A percentile compares a stretch with the other conserved stretches of the same genome.
Evolutionary conservation across 2,113 vertebrate species (phyloP).

Genomic region (Girardinichthys multiradiatus): DNA sequence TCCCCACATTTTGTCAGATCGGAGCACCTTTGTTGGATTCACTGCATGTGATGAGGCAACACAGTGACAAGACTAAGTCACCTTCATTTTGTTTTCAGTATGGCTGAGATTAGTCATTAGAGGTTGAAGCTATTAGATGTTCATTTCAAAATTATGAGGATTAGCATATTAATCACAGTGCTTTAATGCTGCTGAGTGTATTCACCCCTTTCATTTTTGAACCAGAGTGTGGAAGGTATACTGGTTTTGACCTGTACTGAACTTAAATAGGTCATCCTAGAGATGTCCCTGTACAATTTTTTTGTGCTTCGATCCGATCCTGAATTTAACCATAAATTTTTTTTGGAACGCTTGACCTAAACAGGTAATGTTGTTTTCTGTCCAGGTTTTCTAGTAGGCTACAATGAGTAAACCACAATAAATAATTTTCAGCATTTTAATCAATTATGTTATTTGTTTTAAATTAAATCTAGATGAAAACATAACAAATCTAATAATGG

Average conservation of each 20-base stretch:
- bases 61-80: constrained; percentile 2
- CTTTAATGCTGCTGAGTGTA: not conserved
- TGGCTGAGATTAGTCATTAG: constrained; percentile 10
- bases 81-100: constrained; percentile 16
- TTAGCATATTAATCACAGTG: constrained; percentile 34
- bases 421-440: not conserved
- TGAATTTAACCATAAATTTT: not conserved
- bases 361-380: not conserved
- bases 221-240: not conserved
- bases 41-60: constrained; percentile 9
- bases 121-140: constrained; percentile 15
- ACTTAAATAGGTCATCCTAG: not conserved
- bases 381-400: not conserved
- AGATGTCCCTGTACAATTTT: not conserved
- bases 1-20: constrained; percentile 36
- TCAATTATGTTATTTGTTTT: too few species aligned
- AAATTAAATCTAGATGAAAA: not conserved
- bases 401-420: not conserved
- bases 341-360: not conserved
- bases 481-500: too few species aligned
- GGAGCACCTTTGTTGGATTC: constrained; percentile 20
- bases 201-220: constrained; percentile 4
- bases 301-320: not conserved
- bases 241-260: not conserved
- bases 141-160: constrained; percentile 35